phyloP scores from a whole-genome alignment of 2,888 invertebrate species.

The Conus canariensis region DNA sequence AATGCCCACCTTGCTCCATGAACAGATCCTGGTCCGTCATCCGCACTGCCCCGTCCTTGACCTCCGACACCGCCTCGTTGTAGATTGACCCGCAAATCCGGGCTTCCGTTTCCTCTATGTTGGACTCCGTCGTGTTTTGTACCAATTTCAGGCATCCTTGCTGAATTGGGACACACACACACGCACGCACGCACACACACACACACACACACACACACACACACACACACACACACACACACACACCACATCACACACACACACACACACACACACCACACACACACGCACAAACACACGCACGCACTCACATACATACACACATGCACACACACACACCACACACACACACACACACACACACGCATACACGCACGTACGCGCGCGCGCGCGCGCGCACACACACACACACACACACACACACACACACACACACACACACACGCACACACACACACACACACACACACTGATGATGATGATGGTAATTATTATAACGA shows the following conservation, averaged over 20 bases:
- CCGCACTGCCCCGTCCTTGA: conserved; percentile 53
- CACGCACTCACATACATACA: conserved; percentile 13
- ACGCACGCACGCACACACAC: not conserved
- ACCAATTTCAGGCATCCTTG: conserved; percentile 59
- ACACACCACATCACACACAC: conserved; percentile 15
- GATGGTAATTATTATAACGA: not conserved
- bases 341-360: conserved; percentile 15
- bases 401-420: conserved; percentile 27
- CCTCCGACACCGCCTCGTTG: conserved; percentile 57
- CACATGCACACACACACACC: conserved; percentile 24
- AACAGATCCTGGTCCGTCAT: conserved; percentile 59
- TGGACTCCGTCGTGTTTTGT: conserved; percentile 44
- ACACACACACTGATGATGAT: not conserved
- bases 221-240: conserved; percentile 26
- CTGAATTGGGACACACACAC: conserved; percentile 44
- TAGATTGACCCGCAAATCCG: conserved; percentile 63
- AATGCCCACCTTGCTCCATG: conserved; percentile 60
- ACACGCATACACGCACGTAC: not conserved
- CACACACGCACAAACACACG: not conserved
- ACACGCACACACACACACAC: conserved; percentile 15
- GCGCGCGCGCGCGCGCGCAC: not conserved
- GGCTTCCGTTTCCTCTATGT: conserved; percentile 54
- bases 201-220: conserved; percentile 13
- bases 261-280: conserved; percentile 26
- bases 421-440: conserved; percentile 28